phyloP scores from a whole-genome alignment of 2,113 vertebrate genomes.

The Ictidomys tridecemlineatus region DNA sequence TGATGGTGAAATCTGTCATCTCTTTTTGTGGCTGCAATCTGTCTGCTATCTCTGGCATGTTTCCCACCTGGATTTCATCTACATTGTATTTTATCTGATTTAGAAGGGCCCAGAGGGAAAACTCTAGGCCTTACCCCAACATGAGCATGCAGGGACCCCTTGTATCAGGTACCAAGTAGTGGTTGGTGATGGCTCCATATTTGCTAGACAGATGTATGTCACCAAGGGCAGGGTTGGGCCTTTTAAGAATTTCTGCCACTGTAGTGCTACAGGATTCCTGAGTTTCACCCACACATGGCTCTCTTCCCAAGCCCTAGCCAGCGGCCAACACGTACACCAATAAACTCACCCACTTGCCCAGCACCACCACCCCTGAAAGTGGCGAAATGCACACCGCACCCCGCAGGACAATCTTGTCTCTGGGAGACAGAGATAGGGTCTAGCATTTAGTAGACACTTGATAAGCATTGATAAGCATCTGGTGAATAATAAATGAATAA shows the following conservation, averaged over 20 bases:
- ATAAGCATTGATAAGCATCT: constrained; percentile 57
- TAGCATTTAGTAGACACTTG: not conserved
- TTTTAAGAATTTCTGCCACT: constrained; percentile 52
- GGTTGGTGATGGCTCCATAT: not conserved
- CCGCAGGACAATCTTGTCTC: not conserved
- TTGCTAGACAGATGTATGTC: not conserved
- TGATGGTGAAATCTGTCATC: constrained; percentile 61
- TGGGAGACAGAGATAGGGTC: not conserved
- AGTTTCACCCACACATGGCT: constrained; percentile 56
- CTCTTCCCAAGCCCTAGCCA: constrained; percentile 27
- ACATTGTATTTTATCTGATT: constrained; percentile 14
- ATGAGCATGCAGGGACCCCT: not conserved
- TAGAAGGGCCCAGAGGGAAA: not conserved
- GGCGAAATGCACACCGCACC: not conserved
- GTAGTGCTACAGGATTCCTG: constrained; percentile 60
- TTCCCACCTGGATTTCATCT: constrained; percentile 21
- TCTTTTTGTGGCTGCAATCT: constrained; percentile 60
- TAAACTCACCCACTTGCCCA: not conserved
- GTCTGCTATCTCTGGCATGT: not conserved
- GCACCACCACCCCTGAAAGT: constrained; percentile 17
- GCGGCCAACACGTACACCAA: not conserved
- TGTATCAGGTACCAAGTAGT: not conserved
- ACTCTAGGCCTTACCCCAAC: not conserved
- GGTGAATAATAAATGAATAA: constrained; percentile 53
- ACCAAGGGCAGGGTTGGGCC: not conserved